Base-by-base conservation (phyloP, 2,113 vertebrate species). In the Sterrhoptilus dennistouni region DNA sequence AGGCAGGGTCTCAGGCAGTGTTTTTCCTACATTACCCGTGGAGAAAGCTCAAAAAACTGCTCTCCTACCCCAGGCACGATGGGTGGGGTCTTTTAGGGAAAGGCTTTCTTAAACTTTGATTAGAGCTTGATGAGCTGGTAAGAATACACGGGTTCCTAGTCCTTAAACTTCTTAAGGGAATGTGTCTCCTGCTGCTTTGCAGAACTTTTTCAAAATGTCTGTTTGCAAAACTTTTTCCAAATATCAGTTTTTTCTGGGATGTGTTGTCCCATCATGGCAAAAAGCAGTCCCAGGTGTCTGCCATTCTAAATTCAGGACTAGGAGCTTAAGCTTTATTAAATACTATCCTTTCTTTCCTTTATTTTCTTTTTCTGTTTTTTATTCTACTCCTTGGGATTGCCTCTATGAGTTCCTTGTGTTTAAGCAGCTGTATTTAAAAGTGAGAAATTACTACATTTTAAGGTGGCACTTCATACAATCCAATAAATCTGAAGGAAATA, bases 381-480 rank as follows among this genome's bases (percentile, higher is more conserved):
- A 14, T 89, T 47, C 5, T 12, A 27, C 1, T 79, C 19, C 6
- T 42, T 63, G 24, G 4, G 2, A 84, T 87, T 81, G 13, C 20
- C 63, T 70, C 57, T 74, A 3, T 17, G 5, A 47, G 5, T 52
- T 72, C 40, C n/a, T 54, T 36, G 10, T 71, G 11, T 64, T 69
- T 27, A 35, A 1, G 0, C 31, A 74, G 12, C 9, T 84, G 12
- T 22, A n/a, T 76, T 69, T 33, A 85, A 64, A 38, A 56, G 10
- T 22, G 31, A 65, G 22, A 44, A 80, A 74, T 50, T 28, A 11
- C 15, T 47, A 13, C 11, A 35, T 60, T 85, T 82, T 54, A 66
- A 78, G 20, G 7, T 61, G 29, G 16, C 1, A 59, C 22, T 7
- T 90, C 25, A 10, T 28, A 6, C 0, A 1, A 36, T 11, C 24